Conservation (phyloP, 2,113 vertebrate species). For the Zosterops lateralis region DNA sequence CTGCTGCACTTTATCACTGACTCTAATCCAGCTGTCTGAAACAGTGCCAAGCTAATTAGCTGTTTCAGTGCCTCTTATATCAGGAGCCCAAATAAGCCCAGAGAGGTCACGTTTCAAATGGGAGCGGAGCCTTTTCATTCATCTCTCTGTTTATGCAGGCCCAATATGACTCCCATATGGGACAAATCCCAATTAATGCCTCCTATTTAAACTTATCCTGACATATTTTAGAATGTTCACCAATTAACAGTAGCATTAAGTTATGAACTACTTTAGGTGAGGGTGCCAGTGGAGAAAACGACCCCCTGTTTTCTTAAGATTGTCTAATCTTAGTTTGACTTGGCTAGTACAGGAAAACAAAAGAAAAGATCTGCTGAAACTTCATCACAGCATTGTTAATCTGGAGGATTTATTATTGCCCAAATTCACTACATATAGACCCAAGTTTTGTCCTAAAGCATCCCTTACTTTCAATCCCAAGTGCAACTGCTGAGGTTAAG, state of each 20-base stretch:
- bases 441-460: not conserved
- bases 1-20: slow-evolving; percentile 69
- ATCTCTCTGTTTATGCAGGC: not conserved
- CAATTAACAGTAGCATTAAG: slow-evolving; percentile 26
- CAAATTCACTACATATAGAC: not conserved
- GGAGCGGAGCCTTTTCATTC: slow-evolving; percentile 17
- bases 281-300: not conserved
- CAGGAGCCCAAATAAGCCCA: slow-evolving; percentile 54
- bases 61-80: slow-evolving; percentile 65
- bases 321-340: not conserved
- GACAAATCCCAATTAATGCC: slow-evolving; percentile 14
- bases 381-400: not conserved
- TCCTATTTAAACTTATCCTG: slow-evolving; percentile 33
- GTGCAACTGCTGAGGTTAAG: not conserved
- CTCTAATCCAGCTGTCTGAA: slow-evolving; percentile 69
- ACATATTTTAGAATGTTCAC: slow-evolving; percentile 17
- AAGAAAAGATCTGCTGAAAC: not conserved
- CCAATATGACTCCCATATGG: not conserved
- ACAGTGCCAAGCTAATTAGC: slow-evolving; percentile 74
- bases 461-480: not conserved
- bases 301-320: not conserved
- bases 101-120: slow-evolving; percentile 38
- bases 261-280: not conserved
- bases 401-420: not conserved
- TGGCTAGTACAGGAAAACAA: not conserved